phyloP scores from a whole-genome alignment of 2,797 vertebrate genomes.

The Crenuchus spilurus region DNA sequence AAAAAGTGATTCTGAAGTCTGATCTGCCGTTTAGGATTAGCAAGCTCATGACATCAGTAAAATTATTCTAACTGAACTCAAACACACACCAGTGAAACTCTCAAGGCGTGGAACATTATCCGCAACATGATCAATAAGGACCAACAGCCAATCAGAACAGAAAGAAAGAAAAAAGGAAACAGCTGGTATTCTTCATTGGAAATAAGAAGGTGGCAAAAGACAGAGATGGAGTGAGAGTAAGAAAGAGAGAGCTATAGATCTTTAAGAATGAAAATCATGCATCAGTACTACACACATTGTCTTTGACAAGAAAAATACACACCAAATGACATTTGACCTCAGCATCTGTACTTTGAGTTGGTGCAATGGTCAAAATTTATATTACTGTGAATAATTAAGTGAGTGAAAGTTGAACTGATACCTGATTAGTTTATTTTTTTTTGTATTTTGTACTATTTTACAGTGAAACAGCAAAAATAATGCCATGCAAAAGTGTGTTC shows the following conservation, averaged over 20 bases:
- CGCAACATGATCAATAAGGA: conserved; percentile 60
- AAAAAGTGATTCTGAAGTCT: conserved; percentile 56
- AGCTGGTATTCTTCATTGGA: conserved; percentile 22
- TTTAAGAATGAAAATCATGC: conserved; percentile 4
- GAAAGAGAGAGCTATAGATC: neutral
- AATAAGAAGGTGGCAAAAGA: conserved; percentile 1
- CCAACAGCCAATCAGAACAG: conserved; percentile 53
- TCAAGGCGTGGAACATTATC: conserved; percentile 49
- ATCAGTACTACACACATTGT: neutral
- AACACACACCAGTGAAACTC: conserved; percentile 9
- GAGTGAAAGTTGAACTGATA: too few species aligned
- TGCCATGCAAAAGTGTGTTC: too few species aligned
- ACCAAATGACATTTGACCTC: neutral
- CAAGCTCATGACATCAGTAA: conserved; percentile 55
- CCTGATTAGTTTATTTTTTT: too few species aligned
- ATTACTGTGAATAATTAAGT: too few species aligned
- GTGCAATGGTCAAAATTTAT: too few species aligned
- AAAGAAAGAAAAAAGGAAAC: conserved; percentile 6
- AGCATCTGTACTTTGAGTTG: neutral
- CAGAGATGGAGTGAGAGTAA: neutral
- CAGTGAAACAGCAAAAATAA: too few species aligned
- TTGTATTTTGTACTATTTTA: too few species aligned
- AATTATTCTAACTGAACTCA: conserved; percentile 42
- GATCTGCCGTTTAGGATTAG: conserved; percentile 57
- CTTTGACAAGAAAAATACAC: conserved; percentile 34